Conservation (phyloP, 2,113 vertebrate species). For the Callaeas wilsoni region DNA sequence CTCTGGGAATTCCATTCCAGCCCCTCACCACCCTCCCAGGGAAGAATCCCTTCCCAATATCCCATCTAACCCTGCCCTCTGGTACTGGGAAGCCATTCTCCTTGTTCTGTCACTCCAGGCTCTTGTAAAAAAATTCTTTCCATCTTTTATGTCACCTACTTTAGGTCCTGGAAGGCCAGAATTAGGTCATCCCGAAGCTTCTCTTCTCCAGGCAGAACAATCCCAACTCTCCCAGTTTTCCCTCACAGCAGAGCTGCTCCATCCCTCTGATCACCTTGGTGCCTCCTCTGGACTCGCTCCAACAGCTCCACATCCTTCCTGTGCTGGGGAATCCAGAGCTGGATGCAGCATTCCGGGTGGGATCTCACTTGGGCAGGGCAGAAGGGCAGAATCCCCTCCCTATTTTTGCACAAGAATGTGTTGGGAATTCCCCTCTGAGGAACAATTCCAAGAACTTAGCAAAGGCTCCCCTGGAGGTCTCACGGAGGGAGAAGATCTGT, state of each 20-base stretch:
- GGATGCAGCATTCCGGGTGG: not conserved
- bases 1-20: not conserved
- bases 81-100: not conserved
- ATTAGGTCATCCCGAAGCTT: not conserved
- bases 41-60: not conserved
- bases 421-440: not conserved
- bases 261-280: not conserved
- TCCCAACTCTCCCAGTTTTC: not conserved
- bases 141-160: not conserved
- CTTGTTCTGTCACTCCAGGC: not conserved
- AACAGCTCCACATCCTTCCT: not conserved
- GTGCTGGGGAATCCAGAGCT: not conserved
- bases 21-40: fast-evolving
- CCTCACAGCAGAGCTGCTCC: not conserved
- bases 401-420: not conserved
- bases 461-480: not conserved
- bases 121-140: not conserved
- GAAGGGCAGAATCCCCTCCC: not conserved
- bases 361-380: not conserved
- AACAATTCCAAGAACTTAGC: not conserved
- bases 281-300: not conserved
- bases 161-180: not conserved
- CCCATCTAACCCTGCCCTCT: not conserved
- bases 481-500: fast-evolving
- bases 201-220: not conserved